These are phyloP conservation scores for Trissoscelio sp. DNA, from an alignment of 2,888 invertebrate species.

Conservation along the genomic window DNA sequence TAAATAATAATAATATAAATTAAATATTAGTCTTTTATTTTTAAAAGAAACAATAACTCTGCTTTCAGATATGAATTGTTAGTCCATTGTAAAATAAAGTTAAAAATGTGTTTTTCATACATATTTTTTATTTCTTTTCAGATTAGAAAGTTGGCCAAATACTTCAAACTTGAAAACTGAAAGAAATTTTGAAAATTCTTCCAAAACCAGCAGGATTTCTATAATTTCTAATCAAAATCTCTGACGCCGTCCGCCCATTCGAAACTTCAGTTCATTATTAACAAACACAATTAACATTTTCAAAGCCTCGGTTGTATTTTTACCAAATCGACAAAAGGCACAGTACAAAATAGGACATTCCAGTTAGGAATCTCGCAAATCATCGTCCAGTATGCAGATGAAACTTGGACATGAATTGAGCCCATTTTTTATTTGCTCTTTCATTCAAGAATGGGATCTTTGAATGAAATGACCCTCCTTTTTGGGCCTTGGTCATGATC, in stretches of 20 bases:
- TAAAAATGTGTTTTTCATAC: too few species aligned
- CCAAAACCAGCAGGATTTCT: conserved; percentile 5
- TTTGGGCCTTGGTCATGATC: conserved; percentile 47
- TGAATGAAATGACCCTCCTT: conserved; percentile 61
- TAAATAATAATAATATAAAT: too few species aligned
- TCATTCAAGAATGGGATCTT: conserved; percentile 38
- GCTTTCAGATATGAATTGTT: too few species aligned
- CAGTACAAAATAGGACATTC: conserved; percentile 44
- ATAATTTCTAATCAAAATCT: conserved; percentile 24
- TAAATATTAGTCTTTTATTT: too few species aligned
- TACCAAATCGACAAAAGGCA: conserved; percentile 40
- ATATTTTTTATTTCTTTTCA: too few species aligned
- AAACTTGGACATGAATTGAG: conserved; percentile 48
- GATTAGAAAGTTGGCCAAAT: not conserved
- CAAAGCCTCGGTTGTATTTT: conserved; percentile 14
- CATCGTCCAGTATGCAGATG: conserved; percentile 70
- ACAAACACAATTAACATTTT: conserved; percentile 34
- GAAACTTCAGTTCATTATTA: conserved; percentile 41
- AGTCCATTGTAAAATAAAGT: too few species aligned
- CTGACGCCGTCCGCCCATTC: conserved; percentile 4
- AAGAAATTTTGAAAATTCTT: conserved; percentile 2
- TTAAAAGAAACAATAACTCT: too few species aligned
- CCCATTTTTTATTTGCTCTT: conserved; percentile 49
- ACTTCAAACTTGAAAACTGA: not conserved
- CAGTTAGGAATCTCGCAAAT: conserved; percentile 53